These are phyloP conservation scores for Sebastes cheni DNA, from an alignment of 2,797 vertebrate genomes.

Conservation along the genomic window DNA sequence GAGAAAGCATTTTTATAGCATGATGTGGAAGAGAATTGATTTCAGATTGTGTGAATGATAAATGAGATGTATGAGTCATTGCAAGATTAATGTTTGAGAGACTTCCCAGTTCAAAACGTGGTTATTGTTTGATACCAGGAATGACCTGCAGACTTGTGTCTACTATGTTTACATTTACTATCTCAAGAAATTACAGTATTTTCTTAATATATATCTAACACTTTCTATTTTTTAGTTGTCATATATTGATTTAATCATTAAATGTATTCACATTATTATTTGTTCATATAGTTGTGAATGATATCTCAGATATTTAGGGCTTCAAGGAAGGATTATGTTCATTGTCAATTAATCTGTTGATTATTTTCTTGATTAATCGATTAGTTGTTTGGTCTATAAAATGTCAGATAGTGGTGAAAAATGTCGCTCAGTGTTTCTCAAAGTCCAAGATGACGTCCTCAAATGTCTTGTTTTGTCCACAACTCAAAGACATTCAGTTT, in stretches of 20 bases:
- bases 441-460: too few relatives aligned
- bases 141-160: neutral
- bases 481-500: too few relatives aligned
- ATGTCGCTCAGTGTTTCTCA: fast-evolving
- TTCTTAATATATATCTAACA: neutral
- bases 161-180: neutral
- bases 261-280: neutral
- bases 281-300: neutral
- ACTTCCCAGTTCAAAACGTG: neutral
- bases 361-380: fast-evolving
- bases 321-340: too few relatives aligned
- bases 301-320: neutral
- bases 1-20: constrained; percentile 8
- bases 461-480: too few relatives aligned
- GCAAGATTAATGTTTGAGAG: constrained; percentile 18
- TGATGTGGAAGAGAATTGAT: constrained; percentile 39
- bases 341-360: too few relatives aligned
- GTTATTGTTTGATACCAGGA: neutral
- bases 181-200: neutral
- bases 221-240: neutral
- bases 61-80: constrained; percentile 44
- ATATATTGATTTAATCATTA: neutral
- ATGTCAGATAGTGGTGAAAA: too few relatives aligned
- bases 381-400: too few relatives aligned
- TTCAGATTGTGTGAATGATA: constrained; percentile 45